Percentiles rank a stretch among this genome's conserved stretches.
Evolutionary conservation across 2,888 invertebrate genomes (phyloP).

Genomic region (Apodemia hepburni): DNA sequence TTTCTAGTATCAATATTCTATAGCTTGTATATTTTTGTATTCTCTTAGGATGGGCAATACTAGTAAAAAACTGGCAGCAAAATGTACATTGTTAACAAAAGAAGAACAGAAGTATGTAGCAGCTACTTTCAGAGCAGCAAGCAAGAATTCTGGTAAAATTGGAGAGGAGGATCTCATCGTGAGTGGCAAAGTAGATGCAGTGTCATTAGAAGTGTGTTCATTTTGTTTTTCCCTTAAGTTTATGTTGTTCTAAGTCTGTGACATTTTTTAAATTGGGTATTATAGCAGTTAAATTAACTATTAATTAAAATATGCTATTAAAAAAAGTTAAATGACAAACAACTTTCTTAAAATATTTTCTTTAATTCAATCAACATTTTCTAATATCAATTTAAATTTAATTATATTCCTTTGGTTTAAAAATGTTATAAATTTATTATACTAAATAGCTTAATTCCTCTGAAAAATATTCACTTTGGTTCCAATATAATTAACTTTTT

Average conservation of each 20-base stretch:
- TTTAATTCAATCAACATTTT: too few relatives aligned
- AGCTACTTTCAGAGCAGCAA: conserved; percentile 81
- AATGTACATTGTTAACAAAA: conserved; percentile 82
- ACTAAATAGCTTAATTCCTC: too few relatives aligned
- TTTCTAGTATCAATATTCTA: too few relatives aligned
- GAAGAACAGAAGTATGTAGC: conserved; percentile 83
- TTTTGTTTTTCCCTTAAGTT: conserved; percentile 54
- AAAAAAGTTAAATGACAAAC: too few relatives aligned
- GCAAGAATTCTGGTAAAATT: conserved; percentile 82
- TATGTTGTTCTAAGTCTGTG: conserved; percentile 33
- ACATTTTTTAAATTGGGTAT: not conserved
- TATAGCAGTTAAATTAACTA: too few relatives aligned
- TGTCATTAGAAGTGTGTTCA: conserved; percentile 74
- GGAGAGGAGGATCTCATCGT: conserved; percentile 84
- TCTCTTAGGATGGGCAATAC: conserved; percentile 78
- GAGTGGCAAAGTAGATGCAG: conserved; percentile 73
- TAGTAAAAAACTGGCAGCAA: conserved; percentile 83
- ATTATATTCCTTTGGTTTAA: too few relatives aligned
- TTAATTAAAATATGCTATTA: too few relatives aligned
- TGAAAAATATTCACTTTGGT: too few relatives aligned
- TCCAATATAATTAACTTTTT: too few relatives aligned
- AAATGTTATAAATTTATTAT: too few relatives aligned
- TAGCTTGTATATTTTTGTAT: not conserved
- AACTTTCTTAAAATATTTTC: too few relatives aligned
- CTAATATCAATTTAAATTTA: too few relatives aligned